Conservation (phyloP, 2,113 vertebrate species). For the Xenopus tropicalis region UCB_Xtro_10.0 CM004449.2:130417501-130418000, state of each 20-base stretch:
- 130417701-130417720: too few species aligned
- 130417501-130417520: background rate
- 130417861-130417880: conserved; percentile 79
- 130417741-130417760: conserved; percentile 47
- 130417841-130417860: conserved; percentile 87
- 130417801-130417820: conserved; percentile 99
- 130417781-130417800: conserved; percentile 96
- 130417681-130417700: too few species aligned
- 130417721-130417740: too few species aligned
- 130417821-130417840: conserved; percentile 99
- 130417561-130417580: background rate
- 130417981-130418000: conserved; percentile 69
- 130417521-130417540: background rate
- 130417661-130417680: too few species aligned
- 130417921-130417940: conserved; percentile 93
- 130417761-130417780: conserved; percentile 73
- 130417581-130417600: background rate
- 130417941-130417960: conserved; percentile 75
- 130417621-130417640: background rate
- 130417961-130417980: conserved; percentile 82
- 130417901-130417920: conserved; percentile 80
- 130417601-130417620: background rate
- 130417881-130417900: conserved; percentile 74
- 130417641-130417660: too few species aligned
- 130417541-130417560: conserved; percentile 1